Evolutionary conservation across 2,797 vertebrate species (phyloP).

Genomic region (Gambelia wislizenii): DNA sequence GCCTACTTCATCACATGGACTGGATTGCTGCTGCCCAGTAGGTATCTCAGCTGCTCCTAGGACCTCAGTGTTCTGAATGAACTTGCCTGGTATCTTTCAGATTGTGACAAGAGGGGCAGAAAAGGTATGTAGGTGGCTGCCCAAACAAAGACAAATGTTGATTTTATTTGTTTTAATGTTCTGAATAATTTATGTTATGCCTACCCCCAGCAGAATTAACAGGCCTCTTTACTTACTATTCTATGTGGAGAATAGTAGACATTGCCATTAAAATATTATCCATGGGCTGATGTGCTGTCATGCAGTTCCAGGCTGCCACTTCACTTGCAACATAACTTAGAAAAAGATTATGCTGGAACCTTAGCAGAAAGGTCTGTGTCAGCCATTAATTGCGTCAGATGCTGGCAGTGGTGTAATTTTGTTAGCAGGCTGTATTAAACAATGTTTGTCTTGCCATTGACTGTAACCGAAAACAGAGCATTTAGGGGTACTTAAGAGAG

Average conservation of each 20-base stretch:
- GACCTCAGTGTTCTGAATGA: conserved; percentile 18
- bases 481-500: conserved; percentile 85
- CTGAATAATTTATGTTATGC: conserved; percentile 57
- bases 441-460: conserved; percentile 83
- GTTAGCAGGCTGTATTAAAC: conserved; percentile 78
- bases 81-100: conserved; percentile 37
- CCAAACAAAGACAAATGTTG: not conserved
- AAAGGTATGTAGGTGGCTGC: not conserved
- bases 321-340: conserved; percentile 71
- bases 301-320: conserved; percentile 64
- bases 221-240: conserved; percentile 47
- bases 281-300: conserved; percentile 58
- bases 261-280: conserved; percentile 52
- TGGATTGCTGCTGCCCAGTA: not conserved
- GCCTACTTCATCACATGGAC: not conserved
- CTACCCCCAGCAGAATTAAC: conserved; percentile 39
- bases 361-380: conserved; percentile 65
- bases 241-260: conserved; percentile 23
- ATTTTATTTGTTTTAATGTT: conserved; percentile 48
- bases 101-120: conserved; percentile 18
- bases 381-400: conserved; percentile 75
- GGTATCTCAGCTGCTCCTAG: not conserved
- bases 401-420: conserved; percentile 74
- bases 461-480: conserved; percentile 74
- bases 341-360: conserved; percentile 69